Evolutionary conservation across 2,113 vertebrate genomes (phyloP).

Genomic region (Proterorhinus semilunaris): DNA sequence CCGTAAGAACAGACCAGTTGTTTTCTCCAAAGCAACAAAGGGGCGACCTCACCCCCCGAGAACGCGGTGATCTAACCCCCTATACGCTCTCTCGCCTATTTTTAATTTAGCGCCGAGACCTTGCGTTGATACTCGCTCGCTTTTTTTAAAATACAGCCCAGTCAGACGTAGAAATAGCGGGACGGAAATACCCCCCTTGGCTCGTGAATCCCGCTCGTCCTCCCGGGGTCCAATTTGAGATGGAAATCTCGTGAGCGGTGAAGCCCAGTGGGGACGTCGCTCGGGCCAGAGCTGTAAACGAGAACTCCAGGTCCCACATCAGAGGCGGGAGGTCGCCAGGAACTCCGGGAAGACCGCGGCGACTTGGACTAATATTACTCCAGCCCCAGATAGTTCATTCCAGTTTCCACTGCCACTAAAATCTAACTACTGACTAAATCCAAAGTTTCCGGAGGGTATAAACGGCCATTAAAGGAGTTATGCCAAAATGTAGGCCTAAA

Average conservation of each 20-base stretch:
- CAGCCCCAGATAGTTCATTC: too few relatives aligned
- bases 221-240: constrained; percentile 1
- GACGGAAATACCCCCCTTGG: not conserved
- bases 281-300: too few relatives aligned
- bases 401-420: too few relatives aligned
- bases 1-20: not conserved
- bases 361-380: too few relatives aligned
- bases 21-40: not conserved
- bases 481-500: too few relatives aligned
- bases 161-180: not conserved
- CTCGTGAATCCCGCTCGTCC: not conserved
- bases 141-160: not conserved
- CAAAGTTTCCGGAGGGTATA: too few relatives aligned
- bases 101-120: not conserved
- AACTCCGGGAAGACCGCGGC: too few relatives aligned
- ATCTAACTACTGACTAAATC: too few relatives aligned
- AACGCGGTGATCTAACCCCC: not conserved
- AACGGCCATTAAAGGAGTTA: too few relatives aligned
- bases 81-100: not conserved
- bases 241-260: constrained; percentile 1
- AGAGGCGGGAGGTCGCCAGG: too few relatives aligned
- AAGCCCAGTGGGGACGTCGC: not conserved
- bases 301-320: too few relatives aligned
- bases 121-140: not conserved
- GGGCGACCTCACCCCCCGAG: not conserved